phyloP scores from a whole-genome alignment of 1,140 invertebrate species.

The Calliphora vicina region DNA sequence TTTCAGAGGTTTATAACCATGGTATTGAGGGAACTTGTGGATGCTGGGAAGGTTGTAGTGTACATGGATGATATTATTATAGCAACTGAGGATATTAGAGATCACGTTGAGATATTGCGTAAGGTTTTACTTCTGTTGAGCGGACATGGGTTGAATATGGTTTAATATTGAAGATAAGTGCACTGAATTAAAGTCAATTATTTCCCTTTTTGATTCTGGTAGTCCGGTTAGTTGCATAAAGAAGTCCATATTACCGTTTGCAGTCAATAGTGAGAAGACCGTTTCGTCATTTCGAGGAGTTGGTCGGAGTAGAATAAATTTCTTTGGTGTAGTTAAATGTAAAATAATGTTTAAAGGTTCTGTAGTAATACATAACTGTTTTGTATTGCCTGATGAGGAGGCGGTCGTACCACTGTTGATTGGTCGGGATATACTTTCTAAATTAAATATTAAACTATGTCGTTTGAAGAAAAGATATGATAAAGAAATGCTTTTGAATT shows the following conservation, averaged over 20 bases:
- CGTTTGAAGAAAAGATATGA: not conserved
- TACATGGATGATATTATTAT: too few relatives aligned
- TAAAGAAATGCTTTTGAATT: not conserved
- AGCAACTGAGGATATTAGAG: too few relatives aligned
- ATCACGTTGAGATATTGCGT: too few relatives aligned
- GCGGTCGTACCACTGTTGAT: not conserved
- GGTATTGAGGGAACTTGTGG: too few relatives aligned
- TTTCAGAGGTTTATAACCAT: not conserved
- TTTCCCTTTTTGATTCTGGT: not conserved
- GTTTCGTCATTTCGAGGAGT: not conserved
- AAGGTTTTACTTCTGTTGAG: too few relatives aligned
- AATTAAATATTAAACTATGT: too few relatives aligned
- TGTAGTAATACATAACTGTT: not conserved
- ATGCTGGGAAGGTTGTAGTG: too few relatives aligned
- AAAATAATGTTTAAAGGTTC: not conserved
- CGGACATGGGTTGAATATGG: too few relatives aligned
- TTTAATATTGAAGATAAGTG: not conserved
- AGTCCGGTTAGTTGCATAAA: not conserved
- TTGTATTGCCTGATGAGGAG: not conserved
- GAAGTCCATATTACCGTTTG: not conserved
- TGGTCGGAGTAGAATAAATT: not conserved
- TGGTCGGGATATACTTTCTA: not conserved
- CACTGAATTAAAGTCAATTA: not conserved
- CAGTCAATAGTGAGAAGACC: not conserved
- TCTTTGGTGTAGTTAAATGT: not conserved